phyloP scores from a whole-genome alignment of 2,113 vertebrate species.

The Perca schrenkii region DNA sequence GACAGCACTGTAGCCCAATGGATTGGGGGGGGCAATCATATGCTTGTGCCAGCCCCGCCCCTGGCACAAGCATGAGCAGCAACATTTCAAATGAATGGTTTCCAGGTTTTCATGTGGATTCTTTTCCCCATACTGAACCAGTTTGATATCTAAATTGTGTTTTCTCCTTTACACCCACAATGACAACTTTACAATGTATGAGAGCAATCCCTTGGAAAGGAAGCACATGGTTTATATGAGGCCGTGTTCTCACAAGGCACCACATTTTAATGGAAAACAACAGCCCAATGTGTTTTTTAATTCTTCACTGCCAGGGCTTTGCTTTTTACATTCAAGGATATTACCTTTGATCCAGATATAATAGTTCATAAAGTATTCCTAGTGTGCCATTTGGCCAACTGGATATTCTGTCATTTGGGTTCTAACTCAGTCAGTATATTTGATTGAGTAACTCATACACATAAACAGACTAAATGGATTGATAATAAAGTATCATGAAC shows the following conservation, averaged over 20 bases:
- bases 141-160: background rate
- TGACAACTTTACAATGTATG: constrained; percentile 1
- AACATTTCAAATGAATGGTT: background rate
- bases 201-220: background rate
- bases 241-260: constrained; percentile 5
- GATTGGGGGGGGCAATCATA: too few relatives aligned
- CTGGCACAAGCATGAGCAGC: background rate
- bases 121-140: background rate
- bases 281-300: constrained; percentile 8
- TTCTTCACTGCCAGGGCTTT: too few relatives aligned
- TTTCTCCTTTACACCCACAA: background rate
- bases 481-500: background rate
- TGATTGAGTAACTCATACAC: background rate
- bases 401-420: background rate
- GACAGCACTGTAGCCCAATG: too few relatives aligned
- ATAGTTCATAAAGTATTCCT: background rate
- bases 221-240: background rate
- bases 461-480: background rate
- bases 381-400: background rate
- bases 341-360: background rate
- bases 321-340: background rate
- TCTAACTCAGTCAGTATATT: background rate
- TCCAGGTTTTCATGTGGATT: background rate
- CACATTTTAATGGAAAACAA: constrained; percentile 13
- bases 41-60: too few relatives aligned